These are phyloP conservation scores for Drosophila insularis DNA, from an alignment of 1,140 invertebrate genomes.

Conservation along the genomic window DNA sequence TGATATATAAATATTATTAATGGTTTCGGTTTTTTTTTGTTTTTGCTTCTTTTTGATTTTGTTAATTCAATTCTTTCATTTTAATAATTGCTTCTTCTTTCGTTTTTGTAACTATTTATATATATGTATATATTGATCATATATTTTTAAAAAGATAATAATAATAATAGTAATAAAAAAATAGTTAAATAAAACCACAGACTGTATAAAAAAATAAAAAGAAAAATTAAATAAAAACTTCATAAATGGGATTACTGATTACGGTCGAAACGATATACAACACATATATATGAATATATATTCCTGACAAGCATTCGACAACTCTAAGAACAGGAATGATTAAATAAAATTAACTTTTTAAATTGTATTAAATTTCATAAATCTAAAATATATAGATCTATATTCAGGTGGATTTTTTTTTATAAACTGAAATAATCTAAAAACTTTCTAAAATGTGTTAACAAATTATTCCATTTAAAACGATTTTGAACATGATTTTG, in stretches of 20 bases:
- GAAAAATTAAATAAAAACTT: conserved; percentile 12
- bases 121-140: conserved; percentile 35
- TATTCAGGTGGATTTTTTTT: too few species aligned
- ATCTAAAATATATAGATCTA: background rate
- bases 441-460: too few species aligned
- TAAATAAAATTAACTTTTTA: background rate
- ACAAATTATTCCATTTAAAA: too few species aligned
- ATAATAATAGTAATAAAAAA: conserved; percentile 8
- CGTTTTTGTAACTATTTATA: conserved; percentile 25
- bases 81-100: conserved; percentile 6
- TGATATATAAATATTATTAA: conserved; percentile 8
- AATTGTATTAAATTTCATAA: too few species aligned
- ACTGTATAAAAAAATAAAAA: conserved; percentile 5
- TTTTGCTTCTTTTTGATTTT: background rate
- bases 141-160: conserved; percentile 3
- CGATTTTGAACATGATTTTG: background rate
- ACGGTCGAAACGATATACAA: background rate
- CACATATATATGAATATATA: too few species aligned
- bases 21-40: background rate
- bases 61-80: conserved; percentile 6
- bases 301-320: background rate
- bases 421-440: too few species aligned
- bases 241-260: conserved; percentile 11
- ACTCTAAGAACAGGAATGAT: background rate
- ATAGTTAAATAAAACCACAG: conserved; percentile 20